phyloP scores from a whole-genome alignment of 1,140 invertebrate species.

The Solenopsis fugax region DNA sequence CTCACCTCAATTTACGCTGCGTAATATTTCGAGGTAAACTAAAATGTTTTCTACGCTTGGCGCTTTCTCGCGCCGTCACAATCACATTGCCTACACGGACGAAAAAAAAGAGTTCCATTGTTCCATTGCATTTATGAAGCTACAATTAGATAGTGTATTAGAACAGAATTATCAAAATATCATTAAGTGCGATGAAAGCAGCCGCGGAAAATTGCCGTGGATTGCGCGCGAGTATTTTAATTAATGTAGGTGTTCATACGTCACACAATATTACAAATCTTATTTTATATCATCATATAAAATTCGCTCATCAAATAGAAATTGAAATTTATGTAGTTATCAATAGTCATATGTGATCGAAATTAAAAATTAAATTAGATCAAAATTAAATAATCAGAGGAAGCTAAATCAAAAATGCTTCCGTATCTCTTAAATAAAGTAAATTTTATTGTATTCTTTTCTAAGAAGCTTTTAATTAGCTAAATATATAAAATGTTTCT shows the following conservation, averaged over 20 bases:
- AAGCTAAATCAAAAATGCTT: background rate
- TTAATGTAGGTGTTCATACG: background rate
- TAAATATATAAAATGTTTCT: too few species aligned
- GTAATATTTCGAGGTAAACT: background rate
- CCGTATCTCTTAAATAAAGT: background rate
- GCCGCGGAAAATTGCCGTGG: background rate
- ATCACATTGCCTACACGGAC: background rate
- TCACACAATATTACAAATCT: background rate
- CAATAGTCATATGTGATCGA: background rate
- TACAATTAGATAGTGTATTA: background rate
- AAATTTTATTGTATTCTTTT: background rate
- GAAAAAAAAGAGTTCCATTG: background rate
- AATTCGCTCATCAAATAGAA: background rate
- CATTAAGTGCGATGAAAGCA: background rate
- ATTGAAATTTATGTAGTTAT: background rate
- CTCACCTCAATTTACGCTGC: background rate
- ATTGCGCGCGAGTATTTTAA: background rate
- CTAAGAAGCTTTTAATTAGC: too few species aligned
- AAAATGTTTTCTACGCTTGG: background rate
- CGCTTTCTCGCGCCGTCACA: slow-evolving; percentile 19
- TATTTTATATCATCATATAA: too few species aligned
- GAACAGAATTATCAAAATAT: background rate
- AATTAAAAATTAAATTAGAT: background rate
- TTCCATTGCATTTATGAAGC: background rate
- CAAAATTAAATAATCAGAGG: background rate